Conservation (phyloP, 1,140 invertebrate genomes). For the Cyrtorhinus lividipennis region DNA sequence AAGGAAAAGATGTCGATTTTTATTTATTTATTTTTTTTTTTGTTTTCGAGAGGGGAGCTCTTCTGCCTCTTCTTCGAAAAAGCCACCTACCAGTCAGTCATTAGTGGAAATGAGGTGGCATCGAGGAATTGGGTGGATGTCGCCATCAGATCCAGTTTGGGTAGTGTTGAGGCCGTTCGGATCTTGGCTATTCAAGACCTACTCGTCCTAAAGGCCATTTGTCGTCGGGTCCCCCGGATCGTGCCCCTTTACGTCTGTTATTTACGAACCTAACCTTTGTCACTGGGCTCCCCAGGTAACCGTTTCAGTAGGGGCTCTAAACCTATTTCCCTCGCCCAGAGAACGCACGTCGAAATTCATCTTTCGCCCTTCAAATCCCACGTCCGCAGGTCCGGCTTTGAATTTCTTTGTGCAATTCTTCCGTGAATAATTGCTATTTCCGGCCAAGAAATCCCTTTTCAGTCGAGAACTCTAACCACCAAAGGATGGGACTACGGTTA, state of each 20-base stretch:
- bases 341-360: neutral
- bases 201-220: neutral
- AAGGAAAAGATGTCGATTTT: neutral
- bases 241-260: too few relatives aligned
- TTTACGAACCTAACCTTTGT: neutral
- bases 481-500: neutral
- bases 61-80: neutral
- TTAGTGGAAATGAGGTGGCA: neutral
- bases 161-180: neutral
- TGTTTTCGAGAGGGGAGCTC: neutral
- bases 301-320: neutral
- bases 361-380: neutral
- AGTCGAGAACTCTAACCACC: neutral
- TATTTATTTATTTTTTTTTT: too few relatives aligned
- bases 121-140: neutral
- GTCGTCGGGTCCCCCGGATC: neutral
- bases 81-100: neutral
- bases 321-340: neutral
- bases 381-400: neutral
- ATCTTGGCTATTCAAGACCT: neutral
- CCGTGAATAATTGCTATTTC: neutral
- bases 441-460: neutral
- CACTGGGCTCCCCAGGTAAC: neutral
- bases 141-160: neutral
- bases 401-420: neutral